Conservation (phyloP, 2,888 invertebrate genomes). For the Xanthorhoe spadicearia region DNA sequence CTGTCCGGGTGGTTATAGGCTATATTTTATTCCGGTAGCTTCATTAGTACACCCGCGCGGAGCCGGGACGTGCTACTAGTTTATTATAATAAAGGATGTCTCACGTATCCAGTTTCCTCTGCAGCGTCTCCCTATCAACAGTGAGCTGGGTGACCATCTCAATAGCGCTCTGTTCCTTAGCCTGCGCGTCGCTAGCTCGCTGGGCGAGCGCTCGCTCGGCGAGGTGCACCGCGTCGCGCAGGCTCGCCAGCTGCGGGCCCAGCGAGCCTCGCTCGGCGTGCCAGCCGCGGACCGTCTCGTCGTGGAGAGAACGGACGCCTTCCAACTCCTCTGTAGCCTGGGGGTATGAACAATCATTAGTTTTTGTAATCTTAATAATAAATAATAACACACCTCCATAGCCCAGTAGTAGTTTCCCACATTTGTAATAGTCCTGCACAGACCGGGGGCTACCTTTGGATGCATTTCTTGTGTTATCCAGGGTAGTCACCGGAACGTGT, state of each 20-base stretch:
- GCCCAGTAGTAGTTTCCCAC: no score
- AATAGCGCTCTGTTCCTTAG: constrained; percentile 56
- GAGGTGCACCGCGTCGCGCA: constrained; percentile 44
- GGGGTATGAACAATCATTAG: no score
- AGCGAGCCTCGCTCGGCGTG: constrained; percentile 55
- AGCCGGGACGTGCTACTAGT: no score
- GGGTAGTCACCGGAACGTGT: no score
- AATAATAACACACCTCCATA: no score
- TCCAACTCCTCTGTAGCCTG: constrained; percentile 80
- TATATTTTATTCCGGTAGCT: no score
- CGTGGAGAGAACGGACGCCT: constrained; percentile 79
- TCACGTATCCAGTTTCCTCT: constrained; percentile 69
- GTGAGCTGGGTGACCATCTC: constrained; percentile 73
- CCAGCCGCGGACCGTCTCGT: constrained; percentile 77
- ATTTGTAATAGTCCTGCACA: no score
- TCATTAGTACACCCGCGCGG: no score
- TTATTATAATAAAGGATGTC: constrained; percentile 11
- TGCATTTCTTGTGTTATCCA: no score
- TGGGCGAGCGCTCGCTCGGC: constrained; percentile 43
- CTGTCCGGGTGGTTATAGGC: no score
- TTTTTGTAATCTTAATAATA: no score
- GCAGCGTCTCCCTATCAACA: constrained; percentile 74
- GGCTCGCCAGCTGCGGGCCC: constrained; percentile 44
- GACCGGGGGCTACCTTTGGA: no score
- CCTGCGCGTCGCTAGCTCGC: constrained; percentile 50